Percentiles rank a stretch among this genome's conserved stretches.
Evolutionary conservation across 1,140 invertebrate species (phyloP).

Genomic region (Cryptotermes secundus): DNA sequence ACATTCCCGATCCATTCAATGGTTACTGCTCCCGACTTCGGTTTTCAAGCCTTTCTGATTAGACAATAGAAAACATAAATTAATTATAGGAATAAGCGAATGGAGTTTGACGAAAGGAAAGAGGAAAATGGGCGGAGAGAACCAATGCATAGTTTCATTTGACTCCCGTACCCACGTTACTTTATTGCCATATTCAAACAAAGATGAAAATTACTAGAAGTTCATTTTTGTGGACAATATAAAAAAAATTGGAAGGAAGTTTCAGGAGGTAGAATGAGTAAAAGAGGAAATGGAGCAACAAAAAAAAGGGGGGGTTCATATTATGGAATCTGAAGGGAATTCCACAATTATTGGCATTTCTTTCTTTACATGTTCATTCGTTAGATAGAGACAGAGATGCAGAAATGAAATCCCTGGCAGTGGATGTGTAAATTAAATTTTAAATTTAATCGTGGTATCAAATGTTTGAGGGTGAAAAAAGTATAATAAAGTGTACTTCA

Average conservation of each 20-base stretch:
- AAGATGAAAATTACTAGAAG: neutral
- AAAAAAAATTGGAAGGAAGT: conserved; percentile 11
- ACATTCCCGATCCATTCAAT: too few species aligned
- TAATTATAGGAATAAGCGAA: neutral
- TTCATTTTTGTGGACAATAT: neutral
- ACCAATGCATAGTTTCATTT: neutral
- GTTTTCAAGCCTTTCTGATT: neutral
- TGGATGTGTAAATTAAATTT: conserved; percentile 27
- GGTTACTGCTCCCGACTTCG: neutral
- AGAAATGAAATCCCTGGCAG: neutral
- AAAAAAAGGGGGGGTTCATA: neutral
- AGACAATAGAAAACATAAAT: neutral
- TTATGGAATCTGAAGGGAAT: conserved; percentile 25
- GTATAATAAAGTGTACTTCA: conserved; percentile 24
- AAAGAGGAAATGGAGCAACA: neutral
- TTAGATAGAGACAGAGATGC: neutral
- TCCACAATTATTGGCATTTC: conserved; percentile 30
- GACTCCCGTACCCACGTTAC: neutral
- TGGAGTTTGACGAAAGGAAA: neutral
- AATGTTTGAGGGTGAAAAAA: conserved; percentile 22
- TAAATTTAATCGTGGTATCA: conserved; percentile 30
- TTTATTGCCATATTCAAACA: neutral
- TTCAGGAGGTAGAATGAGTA: neutral
- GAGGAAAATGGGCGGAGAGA: neutral
- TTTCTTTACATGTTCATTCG: conserved; percentile 25